Evolutionary conservation across 2,888 invertebrate species (phyloP).

Genomic region (Melanotus villosus): DNA sequence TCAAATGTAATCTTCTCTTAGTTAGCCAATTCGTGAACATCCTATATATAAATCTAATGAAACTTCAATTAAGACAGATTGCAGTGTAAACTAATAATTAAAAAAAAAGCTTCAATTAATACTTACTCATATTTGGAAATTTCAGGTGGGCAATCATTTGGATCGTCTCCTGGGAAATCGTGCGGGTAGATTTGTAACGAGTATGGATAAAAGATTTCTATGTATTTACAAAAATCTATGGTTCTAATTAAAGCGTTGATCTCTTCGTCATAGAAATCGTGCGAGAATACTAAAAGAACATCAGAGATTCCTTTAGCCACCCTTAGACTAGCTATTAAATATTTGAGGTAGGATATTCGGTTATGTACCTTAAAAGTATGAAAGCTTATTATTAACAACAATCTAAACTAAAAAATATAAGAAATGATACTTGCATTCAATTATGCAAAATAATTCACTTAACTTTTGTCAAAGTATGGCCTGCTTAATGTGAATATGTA

Average conservation of each 20-base stretch:
- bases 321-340: slow-evolving; percentile 71
- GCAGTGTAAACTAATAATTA: no score
- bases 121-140: neutral
- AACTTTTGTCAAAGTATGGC: no score
- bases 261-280: slow-evolving; percentile 71
- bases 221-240: slow-evolving; percentile 73
- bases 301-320: slow-evolving; percentile 70
- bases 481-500: no score
- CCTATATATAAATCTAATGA: no score
- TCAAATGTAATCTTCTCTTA: no score
- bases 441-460: no score
- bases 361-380: slow-evolving; percentile 70
- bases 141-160: slow-evolving; percentile 46
- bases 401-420: no score
- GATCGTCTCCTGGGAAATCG: slow-evolving; percentile 73
- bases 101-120: no score
- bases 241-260: slow-evolving; percentile 71
- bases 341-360: slow-evolving; percentile 71
- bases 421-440: no score
- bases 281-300: slow-evolving; percentile 73
- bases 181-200: slow-evolving; percentile 74
- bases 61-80: no score
- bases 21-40: no score
- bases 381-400: no score
- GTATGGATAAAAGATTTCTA: slow-evolving; percentile 76